phyloP scores from a whole-genome alignment of 92 coral and sea anemone species.

The Chrysogorgia sp. region DNA sequence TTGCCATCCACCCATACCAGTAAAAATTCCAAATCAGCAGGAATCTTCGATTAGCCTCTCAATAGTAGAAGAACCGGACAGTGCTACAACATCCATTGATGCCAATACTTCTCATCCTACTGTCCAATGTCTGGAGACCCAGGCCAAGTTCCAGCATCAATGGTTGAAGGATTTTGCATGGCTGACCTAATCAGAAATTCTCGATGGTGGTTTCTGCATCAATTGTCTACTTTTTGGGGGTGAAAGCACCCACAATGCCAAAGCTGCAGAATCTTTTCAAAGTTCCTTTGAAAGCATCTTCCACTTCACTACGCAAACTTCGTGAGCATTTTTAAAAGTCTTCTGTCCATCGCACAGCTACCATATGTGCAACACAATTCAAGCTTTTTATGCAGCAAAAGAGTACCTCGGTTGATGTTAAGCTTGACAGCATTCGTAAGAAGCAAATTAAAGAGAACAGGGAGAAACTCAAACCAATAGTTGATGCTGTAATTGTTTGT shows the following conservation, averaged over 20 bases:
- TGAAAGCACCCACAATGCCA: constrained; percentile 5
- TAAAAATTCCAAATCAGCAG: too few species aligned
- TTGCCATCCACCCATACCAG: too few species aligned
- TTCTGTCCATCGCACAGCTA: constrained; percentile 3
- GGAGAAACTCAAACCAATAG: not conserved
- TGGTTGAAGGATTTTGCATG: constrained; percentile 26
- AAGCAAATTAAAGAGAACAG: constrained; percentile 2
- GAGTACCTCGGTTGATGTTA: not conserved
- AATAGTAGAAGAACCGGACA: too few species aligned
- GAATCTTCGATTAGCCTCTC: too few species aligned
- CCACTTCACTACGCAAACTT: not conserved
- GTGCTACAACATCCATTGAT: too few species aligned
- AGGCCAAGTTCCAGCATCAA: not conserved
- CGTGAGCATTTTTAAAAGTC: constrained; percentile 20
- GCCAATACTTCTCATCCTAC: not conserved
- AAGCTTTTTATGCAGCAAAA: not conserved
- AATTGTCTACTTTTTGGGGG: constrained; percentile 26
- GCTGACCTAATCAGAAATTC: constrained; percentile 13
- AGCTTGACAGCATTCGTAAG: not conserved
- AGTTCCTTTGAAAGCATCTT: not conserved
- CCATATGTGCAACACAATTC: not conserved
- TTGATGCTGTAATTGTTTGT: constrained; percentile 2
- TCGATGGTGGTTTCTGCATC: constrained; percentile 28
- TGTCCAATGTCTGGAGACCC: constrained; percentile 23
- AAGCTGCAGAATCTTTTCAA: constrained; percentile 9